Percentiles rank a stretch among this genome's conserved stretches.
Conservation (phyloP, 1,140 invertebrate genomes). For the Aphis gossypii region DNA sequence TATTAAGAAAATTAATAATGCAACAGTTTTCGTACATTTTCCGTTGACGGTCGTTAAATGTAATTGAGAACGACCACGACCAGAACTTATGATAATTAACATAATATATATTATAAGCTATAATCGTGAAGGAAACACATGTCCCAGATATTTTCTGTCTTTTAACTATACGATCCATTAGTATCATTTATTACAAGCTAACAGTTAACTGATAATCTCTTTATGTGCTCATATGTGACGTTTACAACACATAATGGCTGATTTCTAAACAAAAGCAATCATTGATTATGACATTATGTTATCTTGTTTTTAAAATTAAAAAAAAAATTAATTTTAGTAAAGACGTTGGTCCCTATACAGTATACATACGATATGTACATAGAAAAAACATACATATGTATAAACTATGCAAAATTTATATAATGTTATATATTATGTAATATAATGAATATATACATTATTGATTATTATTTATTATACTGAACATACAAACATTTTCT, state of each 20-base stretch:
- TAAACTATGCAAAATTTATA: no score
- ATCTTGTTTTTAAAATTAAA: not conserved
- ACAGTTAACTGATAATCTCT: not conserved
- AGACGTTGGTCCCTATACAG: not conserved
- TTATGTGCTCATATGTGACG: not conserved
- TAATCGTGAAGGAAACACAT: not conserved
- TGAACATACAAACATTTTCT: not conserved
- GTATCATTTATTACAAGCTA: not conserved
- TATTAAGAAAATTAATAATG: slow-evolving; percentile 1
- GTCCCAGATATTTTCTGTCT: not conserved
- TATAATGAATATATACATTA: not conserved
- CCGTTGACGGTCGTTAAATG: not conserved
- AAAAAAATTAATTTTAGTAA: not conserved
- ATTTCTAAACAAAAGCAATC: slow-evolving; percentile 9
- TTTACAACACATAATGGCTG: not conserved
- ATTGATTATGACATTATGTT: not conserved
- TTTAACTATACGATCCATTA: not conserved
- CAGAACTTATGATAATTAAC: not conserved
- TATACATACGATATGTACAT: not conserved
- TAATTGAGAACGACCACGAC: not conserved
- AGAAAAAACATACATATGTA: not conserved
- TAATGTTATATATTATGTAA: no score
- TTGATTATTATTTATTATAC: no score
- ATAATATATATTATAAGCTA: not conserved
- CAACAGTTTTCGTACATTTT: not conserved